Conservation (phyloP, 2,113 vertebrate species). For the Lagopus muta region DNA sequence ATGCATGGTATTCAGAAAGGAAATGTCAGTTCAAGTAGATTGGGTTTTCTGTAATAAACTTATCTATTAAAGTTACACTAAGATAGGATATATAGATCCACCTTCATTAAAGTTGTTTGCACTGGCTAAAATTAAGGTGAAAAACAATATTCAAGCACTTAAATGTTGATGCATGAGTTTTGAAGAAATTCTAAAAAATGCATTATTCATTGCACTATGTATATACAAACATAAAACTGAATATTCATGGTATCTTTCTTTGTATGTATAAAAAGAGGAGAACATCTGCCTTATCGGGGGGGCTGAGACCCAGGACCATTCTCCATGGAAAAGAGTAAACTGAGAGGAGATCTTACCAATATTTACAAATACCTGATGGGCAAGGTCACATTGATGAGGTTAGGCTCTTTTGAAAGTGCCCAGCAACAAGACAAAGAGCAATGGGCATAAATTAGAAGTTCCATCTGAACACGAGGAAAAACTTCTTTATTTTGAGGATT, state of each 20-base stretch:
- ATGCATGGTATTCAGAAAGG: background rate
- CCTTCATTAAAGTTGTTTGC: background rate
- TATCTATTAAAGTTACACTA: background rate
- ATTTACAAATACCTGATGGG: too few relatives aligned
- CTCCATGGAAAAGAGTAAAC: too few relatives aligned
- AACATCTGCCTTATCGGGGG: too few relatives aligned
- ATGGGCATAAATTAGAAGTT: too few relatives aligned
- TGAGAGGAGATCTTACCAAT: too few relatives aligned
- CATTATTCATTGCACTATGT: too few relatives aligned
- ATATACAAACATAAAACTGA: background rate
- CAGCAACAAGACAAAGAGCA: too few relatives aligned
- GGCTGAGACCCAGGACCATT: too few relatives aligned
- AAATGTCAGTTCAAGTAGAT: background rate
- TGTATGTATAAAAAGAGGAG: background rate
- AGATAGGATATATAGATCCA: fast-evolving
- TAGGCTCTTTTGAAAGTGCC: too few relatives aligned
- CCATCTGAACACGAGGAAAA: too few relatives aligned
- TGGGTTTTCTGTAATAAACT: background rate
- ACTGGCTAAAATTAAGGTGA: background rate
- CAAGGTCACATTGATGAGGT: too few relatives aligned
- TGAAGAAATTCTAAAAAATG: background rate
- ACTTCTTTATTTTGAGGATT: too few relatives aligned
- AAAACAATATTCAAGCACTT: background rate
- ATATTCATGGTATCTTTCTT: background rate
- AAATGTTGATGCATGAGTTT: background rate